Conservation (phyloP, 2,888 invertebrate genomes). For the Parapristionchus giblindavisi region DNA sequence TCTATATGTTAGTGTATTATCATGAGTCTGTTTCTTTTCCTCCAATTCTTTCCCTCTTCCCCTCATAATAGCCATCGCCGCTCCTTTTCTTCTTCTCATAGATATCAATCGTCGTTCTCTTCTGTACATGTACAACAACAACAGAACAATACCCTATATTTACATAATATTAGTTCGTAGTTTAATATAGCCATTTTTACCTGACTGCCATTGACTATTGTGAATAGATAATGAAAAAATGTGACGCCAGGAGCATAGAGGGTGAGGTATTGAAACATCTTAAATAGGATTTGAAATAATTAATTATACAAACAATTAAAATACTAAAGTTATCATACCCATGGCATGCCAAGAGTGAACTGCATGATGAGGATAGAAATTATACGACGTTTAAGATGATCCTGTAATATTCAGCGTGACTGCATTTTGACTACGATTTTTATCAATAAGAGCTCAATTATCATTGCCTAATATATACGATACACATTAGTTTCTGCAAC, state of each 20-base stretch:
- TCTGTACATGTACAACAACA: constrained; percentile 50
- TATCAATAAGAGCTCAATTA: too few species aligned
- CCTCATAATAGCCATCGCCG: not conserved
- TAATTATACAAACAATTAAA: not conserved
- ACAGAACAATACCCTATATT: constrained; percentile 46
- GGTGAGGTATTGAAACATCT: constrained; percentile 63
- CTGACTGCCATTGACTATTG: constrained; percentile 46
- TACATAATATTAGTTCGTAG: too few species aligned
- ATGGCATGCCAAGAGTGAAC: constrained; percentile 57
- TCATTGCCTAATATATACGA: too few species aligned
- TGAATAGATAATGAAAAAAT: constrained; percentile 60
- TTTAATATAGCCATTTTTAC: too few species aligned
- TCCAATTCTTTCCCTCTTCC: too few species aligned
- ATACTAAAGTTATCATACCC: constrained; percentile 46
- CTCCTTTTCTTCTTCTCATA: constrained; percentile 29
- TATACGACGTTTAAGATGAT: constrained; percentile 39
- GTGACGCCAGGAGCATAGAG: constrained; percentile 53
- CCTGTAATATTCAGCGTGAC: too few species aligned
- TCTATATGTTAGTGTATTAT: too few species aligned
- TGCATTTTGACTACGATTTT: not conserved
- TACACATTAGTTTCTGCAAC: too few species aligned
- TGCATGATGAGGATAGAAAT: constrained; percentile 54
- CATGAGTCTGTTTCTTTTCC: too few species aligned
- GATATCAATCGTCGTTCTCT: constrained; percentile 40
- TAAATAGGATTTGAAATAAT: constrained; percentile 8